Conservation (phyloP, 2,113 vertebrate species). For the Pelmatolapia mariae region DNA sequence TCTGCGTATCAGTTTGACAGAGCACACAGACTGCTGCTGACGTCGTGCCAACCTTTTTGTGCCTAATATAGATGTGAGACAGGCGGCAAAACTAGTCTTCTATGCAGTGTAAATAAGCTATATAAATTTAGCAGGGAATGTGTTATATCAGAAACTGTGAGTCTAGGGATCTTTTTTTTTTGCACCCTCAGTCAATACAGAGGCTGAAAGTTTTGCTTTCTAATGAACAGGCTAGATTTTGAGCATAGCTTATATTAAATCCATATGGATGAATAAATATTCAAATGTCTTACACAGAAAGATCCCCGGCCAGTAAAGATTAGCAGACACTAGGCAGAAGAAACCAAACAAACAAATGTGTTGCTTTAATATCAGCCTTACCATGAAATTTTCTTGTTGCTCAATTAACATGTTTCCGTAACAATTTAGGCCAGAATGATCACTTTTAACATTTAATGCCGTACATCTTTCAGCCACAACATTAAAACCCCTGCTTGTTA, state of each 20-base stretch:
- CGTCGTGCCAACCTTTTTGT: slow-evolving; percentile 49
- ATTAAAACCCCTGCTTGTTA: not conserved
- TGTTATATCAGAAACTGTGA: slow-evolving; percentile 45
- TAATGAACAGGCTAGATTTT: not conserved
- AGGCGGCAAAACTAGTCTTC: slow-evolving; percentile 41
- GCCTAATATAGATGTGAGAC: slow-evolving; percentile 67
- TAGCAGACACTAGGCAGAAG: not conserved
- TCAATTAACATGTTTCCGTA: not conserved
- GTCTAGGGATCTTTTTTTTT: not conserved
- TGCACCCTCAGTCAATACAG: not conserved
- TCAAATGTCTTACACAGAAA: not conserved
- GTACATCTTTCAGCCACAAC: not conserved
- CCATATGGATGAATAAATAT: not conserved
- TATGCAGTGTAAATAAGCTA: slow-evolving; percentile 70
- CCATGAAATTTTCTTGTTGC: not conserved
- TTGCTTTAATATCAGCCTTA: not conserved
- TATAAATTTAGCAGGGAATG: slow-evolving; percentile 64
- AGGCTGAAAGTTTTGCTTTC: not conserved
- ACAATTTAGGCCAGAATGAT: not conserved
- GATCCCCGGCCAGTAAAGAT: not conserved
- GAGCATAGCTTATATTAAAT: not conserved
- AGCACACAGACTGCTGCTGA: slow-evolving; percentile 11
- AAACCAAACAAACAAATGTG: not conserved
- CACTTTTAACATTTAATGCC: not conserved
- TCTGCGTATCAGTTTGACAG: slow-evolving; percentile 12